These are phyloP conservation scores for Ormyrus rosae DNA, from an alignment of 2,888 invertebrate species.

Conservation along the genomic window DNA sequence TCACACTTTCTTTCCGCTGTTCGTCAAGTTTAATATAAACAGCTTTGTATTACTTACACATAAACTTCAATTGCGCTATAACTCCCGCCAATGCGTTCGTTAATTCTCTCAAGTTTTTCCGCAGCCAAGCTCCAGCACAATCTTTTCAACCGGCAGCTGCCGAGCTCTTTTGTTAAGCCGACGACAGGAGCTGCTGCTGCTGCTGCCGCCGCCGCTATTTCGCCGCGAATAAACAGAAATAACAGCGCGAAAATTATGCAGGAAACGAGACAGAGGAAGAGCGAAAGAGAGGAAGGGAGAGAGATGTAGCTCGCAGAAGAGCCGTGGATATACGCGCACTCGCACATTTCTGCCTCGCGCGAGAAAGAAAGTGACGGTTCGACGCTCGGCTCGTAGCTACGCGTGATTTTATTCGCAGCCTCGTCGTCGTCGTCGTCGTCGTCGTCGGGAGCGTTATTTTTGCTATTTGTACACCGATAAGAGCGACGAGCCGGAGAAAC, in stretches of 20 bases:
- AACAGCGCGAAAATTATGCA: constrained; percentile 35
- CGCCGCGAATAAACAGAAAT: constrained; percentile 35
- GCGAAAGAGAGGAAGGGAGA: constrained; percentile 12
- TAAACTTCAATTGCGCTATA: not conserved
- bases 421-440: constrained; percentile 1
- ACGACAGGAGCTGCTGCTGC: not conserved
- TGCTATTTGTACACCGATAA: constrained; percentile 68
- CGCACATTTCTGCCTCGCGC: not conserved
- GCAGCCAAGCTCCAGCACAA: not conserved
- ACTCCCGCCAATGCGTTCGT: not conserved
- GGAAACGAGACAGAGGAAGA: constrained; percentile 30
- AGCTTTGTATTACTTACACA: not conserved
- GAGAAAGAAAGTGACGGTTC: constrained; percentile 52
- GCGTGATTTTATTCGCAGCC: constrained; percentile 51
- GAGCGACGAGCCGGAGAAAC: constrained; percentile 57
- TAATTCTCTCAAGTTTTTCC: constrained; percentile 25
- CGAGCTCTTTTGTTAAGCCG: constrained; percentile 19
- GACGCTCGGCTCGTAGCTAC: constrained; percentile 33
- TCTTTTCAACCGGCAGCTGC: constrained; percentile 31
- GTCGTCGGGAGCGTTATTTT: constrained; percentile 60
- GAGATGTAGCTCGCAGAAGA: too few species aligned
- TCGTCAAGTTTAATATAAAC: too few species aligned
- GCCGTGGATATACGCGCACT: too few species aligned
- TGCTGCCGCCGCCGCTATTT: constrained; percentile 39
- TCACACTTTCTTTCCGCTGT: too few species aligned